Base-by-base conservation (phyloP, 2,888 invertebrate genomes). In the Folsomia candida region DNA sequence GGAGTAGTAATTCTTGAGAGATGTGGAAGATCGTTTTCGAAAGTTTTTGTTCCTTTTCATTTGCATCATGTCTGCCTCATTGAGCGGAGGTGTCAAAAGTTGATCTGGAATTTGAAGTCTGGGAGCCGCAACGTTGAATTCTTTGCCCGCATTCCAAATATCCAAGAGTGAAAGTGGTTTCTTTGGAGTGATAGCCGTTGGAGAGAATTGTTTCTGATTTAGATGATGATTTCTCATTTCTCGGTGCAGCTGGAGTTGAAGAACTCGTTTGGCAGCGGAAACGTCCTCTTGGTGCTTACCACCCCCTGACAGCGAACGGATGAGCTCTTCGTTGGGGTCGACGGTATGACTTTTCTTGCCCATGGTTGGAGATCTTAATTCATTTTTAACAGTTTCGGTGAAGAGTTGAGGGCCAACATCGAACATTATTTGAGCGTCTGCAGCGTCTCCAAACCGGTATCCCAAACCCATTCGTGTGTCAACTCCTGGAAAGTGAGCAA, bases 341-440 rank as follows among this genome's bases (percentile, higher is more conserved):
- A 22, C 22, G n/a, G 68, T 61, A 2, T 51, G 29, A 22, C 51
- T 25, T 26, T 68, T 26, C 29, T 64, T 66, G 29, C 4, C 18
- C 37, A 64, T 47, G 11, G n/a, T 26, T 64, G 47, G 51, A n/a
- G 71, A 65, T 24, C 73, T 67, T 14, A 69, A 59, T 59, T 78
- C 80, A 71, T 76, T 72, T n/a, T 70, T 66, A 2, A 80, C 51
- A 6, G 79, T 74, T 14, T 80, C 78, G 6, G 80, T 80, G 29
- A 78, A 80, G 14, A 80, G 62, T 71, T 80, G 80, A 4, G 80
- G 80, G 6, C 80, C 80, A 62, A 80, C 75, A 67, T 80, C 80
- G 73, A 74, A 79, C n/a, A 80, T 74, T 1, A 80, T 67, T 71
- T 80, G 80, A 18, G 79, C 78, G 69, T 80, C 80, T 22, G 78